Conservation (phyloP, 2,113 vertebrate genomes). For the Oncorhynchus clarkii region DNA sequence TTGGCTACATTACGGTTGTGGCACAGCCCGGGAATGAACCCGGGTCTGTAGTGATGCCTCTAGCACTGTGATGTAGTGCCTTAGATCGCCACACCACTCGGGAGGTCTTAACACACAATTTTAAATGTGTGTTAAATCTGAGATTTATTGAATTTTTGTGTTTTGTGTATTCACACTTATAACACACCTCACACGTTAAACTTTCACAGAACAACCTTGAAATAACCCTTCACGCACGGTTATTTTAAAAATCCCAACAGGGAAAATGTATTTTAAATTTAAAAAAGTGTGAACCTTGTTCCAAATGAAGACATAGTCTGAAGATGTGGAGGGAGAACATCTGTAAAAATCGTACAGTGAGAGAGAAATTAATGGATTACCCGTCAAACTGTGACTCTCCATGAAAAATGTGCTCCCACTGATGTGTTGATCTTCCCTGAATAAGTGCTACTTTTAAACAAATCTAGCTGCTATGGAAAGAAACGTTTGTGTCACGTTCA, state of each 20-base stretch:
- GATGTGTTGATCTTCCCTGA: constrained; percentile 78
- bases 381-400: constrained; percentile 76
- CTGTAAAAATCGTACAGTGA: constrained; percentile 76
- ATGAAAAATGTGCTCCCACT: constrained; percentile 81
- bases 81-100: too few species aligned
- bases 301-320: constrained; percentile 76
- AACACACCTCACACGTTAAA: background rate
- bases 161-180: background rate
- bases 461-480: constrained; percentile 12
- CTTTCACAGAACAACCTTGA: background rate
- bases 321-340: constrained; percentile 77
- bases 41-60: too few species aligned
- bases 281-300: constrained; percentile 10
- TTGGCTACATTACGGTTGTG: too few species aligned
- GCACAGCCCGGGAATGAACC: too few species aligned
- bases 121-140: too few species aligned
- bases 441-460: constrained; percentile 78
- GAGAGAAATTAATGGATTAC: constrained; percentile 83
- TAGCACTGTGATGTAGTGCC: too few species aligned
- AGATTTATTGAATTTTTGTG: too few species aligned
- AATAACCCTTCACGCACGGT: background rate
- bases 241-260: background rate
- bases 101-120: too few species aligned
- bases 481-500: background rate
- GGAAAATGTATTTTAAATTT: constrained; percentile 14